A percentile compares a stretch with the other conserved stretches of the same genome.
Evolutionary conservation across 2,888 invertebrate genomes (phyloP).

Genomic region (Tinea pellionella): DNA sequence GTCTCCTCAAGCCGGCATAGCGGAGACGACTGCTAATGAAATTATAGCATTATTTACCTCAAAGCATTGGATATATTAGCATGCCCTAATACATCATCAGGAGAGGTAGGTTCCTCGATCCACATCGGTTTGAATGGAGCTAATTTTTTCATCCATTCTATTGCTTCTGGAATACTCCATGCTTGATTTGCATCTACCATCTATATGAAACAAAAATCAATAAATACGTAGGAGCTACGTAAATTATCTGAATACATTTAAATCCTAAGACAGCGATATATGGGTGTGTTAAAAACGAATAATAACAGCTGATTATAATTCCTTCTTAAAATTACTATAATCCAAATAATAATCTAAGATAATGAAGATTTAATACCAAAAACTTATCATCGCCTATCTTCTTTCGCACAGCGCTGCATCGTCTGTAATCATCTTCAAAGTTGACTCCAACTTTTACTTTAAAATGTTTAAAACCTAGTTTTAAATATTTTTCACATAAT

Average conservation of each 20-base stretch:
- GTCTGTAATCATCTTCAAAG: slow-evolving; percentile 78
- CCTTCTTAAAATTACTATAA: background rate
- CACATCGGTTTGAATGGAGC: slow-evolving; percentile 81
- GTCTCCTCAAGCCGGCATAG: no score
- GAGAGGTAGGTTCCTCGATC: slow-evolving; percentile 95
- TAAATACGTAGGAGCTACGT: no score
- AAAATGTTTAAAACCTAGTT: slow-evolving; percentile 82
- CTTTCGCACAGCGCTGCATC: slow-evolving; percentile 79
- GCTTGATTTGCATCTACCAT: slow-evolving; percentile 92
- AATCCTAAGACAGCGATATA: background rate
- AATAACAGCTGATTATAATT: background rate
- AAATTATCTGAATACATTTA: no score
- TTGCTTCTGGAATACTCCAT: slow-evolving; percentile 88
- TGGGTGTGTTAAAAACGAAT: background rate
- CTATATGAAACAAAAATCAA: slow-evolving; percentile 51
- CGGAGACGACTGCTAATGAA: no score
- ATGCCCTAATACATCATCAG: slow-evolving; percentile 92
- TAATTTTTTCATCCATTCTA: slow-evolving; percentile 85
- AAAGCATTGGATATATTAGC: slow-evolving; percentile 80
- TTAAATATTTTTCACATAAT: slow-evolving; percentile 78
- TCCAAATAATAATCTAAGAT: background rate
- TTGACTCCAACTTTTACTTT: slow-evolving; percentile 92
- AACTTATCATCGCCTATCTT: slow-evolving; percentile 80
- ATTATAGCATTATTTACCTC: slow-evolving; percentile 38
- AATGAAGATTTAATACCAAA: slow-evolving; percentile 62